A percentile compares a stretch with the other conserved stretches of the same genome.
These are phyloP conservation scores for Drosophila sechellia DNA, from an alignment of 1,140 invertebrate genomes.

Conservation along the genomic window DNA sequence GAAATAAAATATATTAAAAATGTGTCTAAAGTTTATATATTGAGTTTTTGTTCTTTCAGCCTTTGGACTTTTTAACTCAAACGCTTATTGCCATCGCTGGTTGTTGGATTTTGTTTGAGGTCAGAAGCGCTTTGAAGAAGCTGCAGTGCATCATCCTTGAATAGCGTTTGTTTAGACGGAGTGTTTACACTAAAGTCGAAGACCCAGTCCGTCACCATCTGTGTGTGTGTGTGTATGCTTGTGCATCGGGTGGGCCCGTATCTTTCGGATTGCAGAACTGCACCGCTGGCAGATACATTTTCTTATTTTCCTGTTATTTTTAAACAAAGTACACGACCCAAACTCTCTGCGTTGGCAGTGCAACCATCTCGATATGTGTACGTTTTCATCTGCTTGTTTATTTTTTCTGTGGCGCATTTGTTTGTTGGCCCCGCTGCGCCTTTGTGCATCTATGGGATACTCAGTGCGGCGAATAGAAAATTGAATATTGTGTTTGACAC, in stretches of 20 bases:
- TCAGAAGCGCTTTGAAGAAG: constrained; percentile 31
- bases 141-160: constrained; percentile 26
- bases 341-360: constrained; percentile 28
- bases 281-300: constrained; percentile 43
- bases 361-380: constrained; percentile 1
- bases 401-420: constrained; percentile 46
- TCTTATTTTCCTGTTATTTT: constrained; percentile 56
- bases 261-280: constrained; percentile 29
- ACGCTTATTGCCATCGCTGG: not conserved
- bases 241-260: constrained; percentile 47
- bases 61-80: not conserved
- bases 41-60: too few species aligned
- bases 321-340: constrained; percentile 56
- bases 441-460: constrained; percentile 60
- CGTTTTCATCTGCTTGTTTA: constrained; percentile 14
- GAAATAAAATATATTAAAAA: too few species aligned
- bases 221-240: constrained; percentile 1
- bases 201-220: constrained; percentile 23
- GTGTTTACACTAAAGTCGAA: constrained; percentile 35
- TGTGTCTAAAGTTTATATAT: too few species aligned
- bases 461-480: constrained; percentile 29
- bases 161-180: constrained; percentile 29
- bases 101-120: constrained; percentile 33
- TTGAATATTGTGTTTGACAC: constrained; percentile 55
- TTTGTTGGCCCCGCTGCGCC: constrained; percentile 28